Conservation (phyloP, 2,888 invertebrate species). For the Netelia virgata region DNA sequence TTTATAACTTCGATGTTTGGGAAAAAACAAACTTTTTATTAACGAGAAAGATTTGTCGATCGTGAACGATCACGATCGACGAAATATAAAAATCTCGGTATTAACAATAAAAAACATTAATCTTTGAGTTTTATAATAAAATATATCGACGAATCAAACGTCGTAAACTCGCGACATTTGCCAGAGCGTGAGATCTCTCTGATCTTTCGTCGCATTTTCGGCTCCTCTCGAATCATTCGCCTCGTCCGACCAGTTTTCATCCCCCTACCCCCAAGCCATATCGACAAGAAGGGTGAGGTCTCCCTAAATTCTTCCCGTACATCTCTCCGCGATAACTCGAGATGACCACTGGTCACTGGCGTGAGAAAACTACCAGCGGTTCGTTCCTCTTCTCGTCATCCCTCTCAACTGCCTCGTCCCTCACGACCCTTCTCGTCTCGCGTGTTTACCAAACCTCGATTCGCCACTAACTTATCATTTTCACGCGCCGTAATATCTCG, state of each 20-base stretch:
- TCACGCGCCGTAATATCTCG: conserved; percentile 33
- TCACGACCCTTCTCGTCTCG: conserved; percentile 40
- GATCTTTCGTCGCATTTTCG: conserved; percentile 23
- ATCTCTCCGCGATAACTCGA: conserved; percentile 72
- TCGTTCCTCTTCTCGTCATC: conserved; percentile 69
- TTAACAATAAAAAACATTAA: too few species aligned
- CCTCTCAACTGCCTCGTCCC: conserved; percentile 40
- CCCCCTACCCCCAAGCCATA: conserved; percentile 25
- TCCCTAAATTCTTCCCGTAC: conserved; percentile 49
- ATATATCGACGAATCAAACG: neutral
- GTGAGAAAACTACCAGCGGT: conserved; percentile 80
- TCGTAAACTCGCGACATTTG: conserved; percentile 39
- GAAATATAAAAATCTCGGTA: too few species aligned
- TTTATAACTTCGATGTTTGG: too few species aligned
- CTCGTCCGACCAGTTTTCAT: conserved; percentile 68
- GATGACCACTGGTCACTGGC: conserved; percentile 81
- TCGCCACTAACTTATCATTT: conserved; percentile 9
- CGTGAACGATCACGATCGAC: too few species aligned
- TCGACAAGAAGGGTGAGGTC: conserved; percentile 39
- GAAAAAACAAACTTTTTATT: too few species aligned
- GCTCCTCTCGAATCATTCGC: conserved; percentile 7
- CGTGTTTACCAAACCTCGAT: conserved; percentile 34
- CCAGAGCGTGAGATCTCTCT: conserved; percentile 48
- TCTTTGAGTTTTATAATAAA: too few species aligned
- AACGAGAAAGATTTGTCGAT: too few species aligned